These are phyloP conservation scores for Phaedon cochleariae DNA, from an alignment of 2,888 invertebrate species.

Conservation along the genomic window DNA sequence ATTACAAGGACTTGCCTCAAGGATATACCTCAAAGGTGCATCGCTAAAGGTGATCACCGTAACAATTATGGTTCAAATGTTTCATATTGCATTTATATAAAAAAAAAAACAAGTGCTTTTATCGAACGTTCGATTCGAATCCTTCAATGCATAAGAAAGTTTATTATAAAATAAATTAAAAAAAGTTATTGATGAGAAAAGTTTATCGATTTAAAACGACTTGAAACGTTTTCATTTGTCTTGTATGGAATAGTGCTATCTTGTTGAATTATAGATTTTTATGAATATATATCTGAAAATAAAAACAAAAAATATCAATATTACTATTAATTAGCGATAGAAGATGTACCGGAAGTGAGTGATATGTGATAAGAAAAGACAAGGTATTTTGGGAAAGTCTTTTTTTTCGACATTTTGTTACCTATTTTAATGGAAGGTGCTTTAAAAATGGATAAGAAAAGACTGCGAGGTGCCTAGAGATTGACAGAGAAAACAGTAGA, in stretches of 20 bases:
- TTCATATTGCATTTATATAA: conserved; percentile 30
- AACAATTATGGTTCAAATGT: conserved; percentile 21
- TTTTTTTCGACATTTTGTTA: conserved; percentile 43
- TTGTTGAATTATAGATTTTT: conserved; percentile 47
- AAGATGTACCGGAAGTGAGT: conserved; percentile 37
- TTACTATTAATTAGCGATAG: conserved; percentile 35
- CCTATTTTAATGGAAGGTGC: conserved; percentile 47
- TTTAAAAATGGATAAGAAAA: conserved; percentile 54
- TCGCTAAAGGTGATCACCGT: neutral
- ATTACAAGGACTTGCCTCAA: neutral
- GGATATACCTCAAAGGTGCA: neutral
- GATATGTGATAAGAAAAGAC: conserved; percentile 52
- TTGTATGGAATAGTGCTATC: conserved; percentile 49
- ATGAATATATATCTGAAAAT: conserved; percentile 41
- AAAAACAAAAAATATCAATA: conserved; percentile 36
- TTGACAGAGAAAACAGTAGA: conserved; percentile 47
- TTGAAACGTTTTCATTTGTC: conserved; percentile 37
- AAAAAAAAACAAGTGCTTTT: conserved; percentile 34
- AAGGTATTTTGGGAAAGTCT: conserved; percentile 54
- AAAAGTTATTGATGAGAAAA: conserved; percentile 23
- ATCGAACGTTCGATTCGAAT: too few species aligned
- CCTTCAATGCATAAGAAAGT: conserved; percentile 20
- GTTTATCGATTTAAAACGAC: conserved; percentile 26
- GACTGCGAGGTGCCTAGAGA: conserved; percentile 60
- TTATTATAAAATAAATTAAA: conserved; percentile 23